phyloP scores from a whole-genome alignment of 2,113 vertebrate species.

The Vicugna pacos region DNA sequence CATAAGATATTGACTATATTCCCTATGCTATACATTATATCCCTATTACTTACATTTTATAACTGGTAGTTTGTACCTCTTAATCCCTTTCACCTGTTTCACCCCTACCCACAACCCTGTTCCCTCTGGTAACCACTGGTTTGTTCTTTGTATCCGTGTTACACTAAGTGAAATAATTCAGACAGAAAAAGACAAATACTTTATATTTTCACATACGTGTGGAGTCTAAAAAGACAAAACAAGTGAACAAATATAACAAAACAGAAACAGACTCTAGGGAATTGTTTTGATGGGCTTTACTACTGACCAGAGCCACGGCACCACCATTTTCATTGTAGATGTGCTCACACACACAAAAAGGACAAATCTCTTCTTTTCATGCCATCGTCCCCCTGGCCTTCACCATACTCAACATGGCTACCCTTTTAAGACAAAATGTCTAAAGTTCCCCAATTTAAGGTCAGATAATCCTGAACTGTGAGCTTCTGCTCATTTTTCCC shows the following conservation, averaged over 20 bases:
- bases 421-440: background rate
- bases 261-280: background rate
- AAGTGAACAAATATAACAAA: background rate
- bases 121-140: background rate
- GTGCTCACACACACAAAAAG: background rate
- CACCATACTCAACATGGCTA: background rate
- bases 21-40: background rate
- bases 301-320: background rate
- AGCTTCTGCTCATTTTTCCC: background rate
- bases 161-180: background rate
- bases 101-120: background rate
- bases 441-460: background rate
- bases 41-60: background rate
- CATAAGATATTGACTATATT: background rate
- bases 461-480: background rate
- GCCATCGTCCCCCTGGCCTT: background rate
- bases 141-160: background rate
- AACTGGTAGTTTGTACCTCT: background rate
- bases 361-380: background rate
- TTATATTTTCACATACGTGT: background rate
- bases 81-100: background rate
- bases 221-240: background rate
- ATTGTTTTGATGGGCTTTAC: background rate
- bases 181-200: background rate
- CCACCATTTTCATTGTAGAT: background rate